A percentile compares a stretch with the other conserved stretches of the same genome.
Evolutionary conservation across 2,888 invertebrate species (phyloP).

Genomic region (Drosophila lacicola): DNA sequence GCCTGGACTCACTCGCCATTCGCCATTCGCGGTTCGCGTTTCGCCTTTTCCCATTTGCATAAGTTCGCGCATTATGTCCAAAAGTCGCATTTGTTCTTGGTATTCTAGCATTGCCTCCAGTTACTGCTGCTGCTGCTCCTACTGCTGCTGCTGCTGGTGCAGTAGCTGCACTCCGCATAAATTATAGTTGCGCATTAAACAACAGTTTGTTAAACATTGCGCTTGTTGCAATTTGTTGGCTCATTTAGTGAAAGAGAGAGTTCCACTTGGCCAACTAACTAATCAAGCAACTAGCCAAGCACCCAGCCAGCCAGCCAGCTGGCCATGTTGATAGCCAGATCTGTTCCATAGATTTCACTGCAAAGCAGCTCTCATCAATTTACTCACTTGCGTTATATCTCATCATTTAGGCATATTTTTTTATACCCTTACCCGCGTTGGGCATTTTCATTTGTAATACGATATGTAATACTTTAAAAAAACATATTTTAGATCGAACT

Average conservation of each 20-base stretch:
- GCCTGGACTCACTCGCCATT: slow-evolving; percentile 39
- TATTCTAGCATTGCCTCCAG: slow-evolving; percentile 39
- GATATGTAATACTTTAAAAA: too few species aligned
- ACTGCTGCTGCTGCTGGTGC: slow-evolving; percentile 8
- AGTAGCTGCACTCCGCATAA: slow-evolving; percentile 58
- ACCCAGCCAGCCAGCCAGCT: slow-evolving; percentile 17
- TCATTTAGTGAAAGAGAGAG: slow-evolving; percentile 76
- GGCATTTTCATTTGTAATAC: neutral
- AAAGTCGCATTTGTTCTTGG: slow-evolving; percentile 80
- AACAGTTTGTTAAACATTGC: slow-evolving; percentile 72
- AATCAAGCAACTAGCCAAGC: slow-evolving; percentile 13
- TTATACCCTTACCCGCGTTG: neutral
- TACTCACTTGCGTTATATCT: slow-evolving; percentile 41
- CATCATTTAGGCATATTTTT: slow-evolving; percentile 40
- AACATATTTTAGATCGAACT: too few species aligned
- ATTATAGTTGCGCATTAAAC: slow-evolving; percentile 74
- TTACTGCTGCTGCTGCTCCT: slow-evolving; percentile 1
- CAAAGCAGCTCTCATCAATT: slow-evolving; percentile 39
- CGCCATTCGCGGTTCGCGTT: slow-evolving; percentile 1
- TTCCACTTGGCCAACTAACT: slow-evolving; percentile 48
- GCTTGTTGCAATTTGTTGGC: slow-evolving; percentile 70
- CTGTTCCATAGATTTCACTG: slow-evolving; percentile 45
- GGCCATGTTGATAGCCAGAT: slow-evolving; percentile 12
- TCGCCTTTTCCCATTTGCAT: slow-evolving; percentile 65
- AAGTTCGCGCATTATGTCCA: slow-evolving; percentile 82